Base-by-base conservation (phyloP, 1,140 invertebrate species). In the Polypedilum vanderplanki region DNA sequence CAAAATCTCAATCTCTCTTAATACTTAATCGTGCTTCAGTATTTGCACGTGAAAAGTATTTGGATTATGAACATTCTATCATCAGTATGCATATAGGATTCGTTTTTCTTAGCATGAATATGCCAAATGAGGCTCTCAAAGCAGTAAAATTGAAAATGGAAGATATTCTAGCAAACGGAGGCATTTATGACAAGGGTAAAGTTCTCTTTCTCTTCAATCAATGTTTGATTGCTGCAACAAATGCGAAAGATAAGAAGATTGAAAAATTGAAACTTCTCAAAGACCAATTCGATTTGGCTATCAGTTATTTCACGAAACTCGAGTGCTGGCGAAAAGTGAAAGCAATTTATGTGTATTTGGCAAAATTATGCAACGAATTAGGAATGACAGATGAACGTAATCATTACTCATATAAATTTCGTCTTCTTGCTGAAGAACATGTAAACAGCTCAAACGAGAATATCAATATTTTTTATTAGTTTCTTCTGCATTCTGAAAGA, bases 71-170 rank as follows among this genome's bases (percentile, higher is more conserved):
- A 75, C 85, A 88, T 73, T 88, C 91, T 0, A 79, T 93, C 20
- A 87, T 91, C n/a, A 89, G 91, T 78, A 87, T 94, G 83, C 87
- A 93, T 78, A 86, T 95, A 67, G 92, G 92, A 0, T 90, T 92
- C 79, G 84, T 87, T 0, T 83, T 94, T 83, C 81, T 94, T 17
- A 83, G 89, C 74, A 88, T 93, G 84, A 88, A 88, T 17, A 87
- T 93, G 80, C 87, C 91, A 0, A 86, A 87, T 76, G 91, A 93
- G 82, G 91, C 92, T 0, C 81, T 93, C 20, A 83, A 85, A 67
- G 82, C 93, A 1, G 85, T 93, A 0, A 87, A 91, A 75, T 87
- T 87, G 77, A 87, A 88, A 40, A 87, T 94, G 77, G 85, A 90
- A 0, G 85, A 87, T 65, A 88, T 95, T 65, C 86, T 94, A 77